Base-by-base conservation (phyloP, 2,797 vertebrate genomes). In the Psittacula echo region DNA sequence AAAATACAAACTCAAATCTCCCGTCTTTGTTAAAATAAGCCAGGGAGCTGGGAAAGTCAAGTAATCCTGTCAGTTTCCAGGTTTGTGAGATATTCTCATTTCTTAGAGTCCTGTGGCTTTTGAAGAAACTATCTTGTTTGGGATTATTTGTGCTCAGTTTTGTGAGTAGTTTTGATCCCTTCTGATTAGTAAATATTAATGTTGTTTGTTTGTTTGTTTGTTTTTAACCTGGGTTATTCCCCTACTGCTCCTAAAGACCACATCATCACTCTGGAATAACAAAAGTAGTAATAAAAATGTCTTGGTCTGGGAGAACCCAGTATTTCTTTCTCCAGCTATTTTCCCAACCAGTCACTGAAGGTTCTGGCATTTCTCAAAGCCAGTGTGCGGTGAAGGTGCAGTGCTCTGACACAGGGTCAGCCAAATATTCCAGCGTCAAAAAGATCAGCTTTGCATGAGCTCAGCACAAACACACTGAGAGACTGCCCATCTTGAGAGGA, bases 341-440 rank as follows among this genome's bases (percentile, higher is more conserved):
- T 86, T 80, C 15, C 22, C 30, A 85, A 41, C 2, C 4, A 1
- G 3, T 27, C 23, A 47, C 19, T 62, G 32, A 87, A 67, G 11
- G 5, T 50, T 78, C 29, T 64, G 15, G 21, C 85, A 11, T 65
- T 89, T 53, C 66, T 75, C 45, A 72, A 47, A 47, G 37, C 13
- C 29, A 85, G 11, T 34, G 17, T n/a, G n/a, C 41, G 78, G 23
- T 70, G 51, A 70, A 64, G 12, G 45, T 67, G 9, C 15, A 41
- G 19, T 44, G 11, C 48, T 1, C 0, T 21, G 87, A 45, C 0
- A 3, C 17, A 44, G 2, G 2, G 6, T 11, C 23, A 72, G 37
- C 3, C 30, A 51, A 73, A 75, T 54, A 44, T 14, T 32, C 34
- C 45, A 61, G 8, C 12, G 23, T 85, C 54, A 72, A 65, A 87